These are phyloP conservation scores for Caenorhabditis becei DNA, from an alignment of 2,888 invertebrate species.

Conservation along the genomic window DNA sequence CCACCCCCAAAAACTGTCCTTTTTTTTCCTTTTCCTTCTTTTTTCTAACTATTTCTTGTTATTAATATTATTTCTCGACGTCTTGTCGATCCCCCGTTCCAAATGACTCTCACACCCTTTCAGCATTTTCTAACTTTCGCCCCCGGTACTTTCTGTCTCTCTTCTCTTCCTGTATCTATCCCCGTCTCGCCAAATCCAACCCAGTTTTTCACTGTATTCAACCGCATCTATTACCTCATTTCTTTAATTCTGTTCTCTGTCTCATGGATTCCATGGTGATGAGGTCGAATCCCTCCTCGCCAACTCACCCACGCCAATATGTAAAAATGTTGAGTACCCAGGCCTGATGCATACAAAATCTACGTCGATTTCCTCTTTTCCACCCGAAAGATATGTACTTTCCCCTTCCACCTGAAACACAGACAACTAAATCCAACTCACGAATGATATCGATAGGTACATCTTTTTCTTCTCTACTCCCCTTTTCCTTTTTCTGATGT, in stretches of 20 bases:
- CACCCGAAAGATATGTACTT: constrained; percentile 35
- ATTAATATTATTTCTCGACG: constrained; percentile 18
- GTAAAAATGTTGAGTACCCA: constrained; percentile 59
- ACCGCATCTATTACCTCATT: constrained; percentile 21
- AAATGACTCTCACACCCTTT: constrained; percentile 34
- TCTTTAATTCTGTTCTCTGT: constrained; percentile 15
- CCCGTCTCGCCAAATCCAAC: not conserved
- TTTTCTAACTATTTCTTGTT: not conserved
- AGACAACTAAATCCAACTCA: constrained; percentile 10
- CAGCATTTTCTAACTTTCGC: constrained; percentile 45
- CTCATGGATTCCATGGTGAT: constrained; percentile 26
- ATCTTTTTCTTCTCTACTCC: constrained; percentile 10
- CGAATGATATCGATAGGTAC: constrained; percentile 59
- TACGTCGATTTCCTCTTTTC: constrained; percentile 28
- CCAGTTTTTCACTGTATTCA: not conserved
- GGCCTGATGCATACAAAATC: constrained; percentile 27
- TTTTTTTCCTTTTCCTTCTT: constrained; percentile 8
- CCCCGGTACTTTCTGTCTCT: constrained; percentile 5
- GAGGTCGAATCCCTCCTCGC: not conserved
- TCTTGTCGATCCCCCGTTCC: not conserved
- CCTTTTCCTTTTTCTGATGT: not conserved
- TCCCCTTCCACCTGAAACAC: not conserved
- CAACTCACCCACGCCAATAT: constrained; percentile 31
- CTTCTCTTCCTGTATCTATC: constrained; percentile 15
- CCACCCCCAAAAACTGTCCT: constrained; percentile 17